Evolutionary conservation across 1,140 invertebrate genomes (phyloP).

Genomic region (Eumeta japonica): DNA sequence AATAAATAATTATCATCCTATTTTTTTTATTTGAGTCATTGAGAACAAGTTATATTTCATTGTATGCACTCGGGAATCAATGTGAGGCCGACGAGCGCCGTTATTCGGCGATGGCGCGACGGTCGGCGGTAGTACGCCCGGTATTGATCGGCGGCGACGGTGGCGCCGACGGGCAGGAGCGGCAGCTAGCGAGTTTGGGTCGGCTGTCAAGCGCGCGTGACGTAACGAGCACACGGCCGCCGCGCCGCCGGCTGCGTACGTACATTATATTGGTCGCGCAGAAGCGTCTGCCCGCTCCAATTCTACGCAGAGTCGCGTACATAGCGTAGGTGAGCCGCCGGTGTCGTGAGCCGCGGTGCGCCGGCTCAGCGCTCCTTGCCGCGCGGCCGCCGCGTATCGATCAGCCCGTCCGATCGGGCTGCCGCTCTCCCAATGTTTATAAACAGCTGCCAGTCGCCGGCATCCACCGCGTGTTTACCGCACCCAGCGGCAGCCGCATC

Average conservation of each 20-base stretch:
- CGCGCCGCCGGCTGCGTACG: constrained; percentile 39
- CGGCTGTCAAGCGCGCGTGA: constrained; percentile 42
- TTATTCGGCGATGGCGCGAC: constrained; percentile 6
- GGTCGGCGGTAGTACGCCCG: constrained; percentile 9
- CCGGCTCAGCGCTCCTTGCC: constrained; percentile 25
- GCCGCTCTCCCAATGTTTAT: constrained; percentile 53
- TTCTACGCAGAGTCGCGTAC: constrained; percentile 24
- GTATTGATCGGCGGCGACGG: constrained; percentile 29
- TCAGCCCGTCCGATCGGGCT: constrained; percentile 31
- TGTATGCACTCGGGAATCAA: not conserved
- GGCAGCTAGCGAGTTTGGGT: constrained; percentile 19
- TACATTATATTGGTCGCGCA: constrained; percentile 16
- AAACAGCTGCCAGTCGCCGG: constrained; percentile 48
- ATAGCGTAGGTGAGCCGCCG: constrained; percentile 23
- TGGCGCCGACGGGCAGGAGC: constrained; percentile 35
- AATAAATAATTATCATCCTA: no score
- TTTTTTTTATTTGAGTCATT: no score
- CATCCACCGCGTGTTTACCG: constrained; percentile 41
- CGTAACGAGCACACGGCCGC: constrained; percentile 45
- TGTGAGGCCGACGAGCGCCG: not conserved
- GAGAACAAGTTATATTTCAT: not conserved
- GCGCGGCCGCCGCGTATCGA: constrained; percentile 38
- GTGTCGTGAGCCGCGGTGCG: constrained; percentile 25
- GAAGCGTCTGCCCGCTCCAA: constrained; percentile 23
- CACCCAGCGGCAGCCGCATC: constrained; percentile 26